A percentile compares a stretch with the other conserved stretches of the same genome.
Conservation (phyloP, 2,797 vertebrate species). For the Tamandua tetradactyla region DNA sequence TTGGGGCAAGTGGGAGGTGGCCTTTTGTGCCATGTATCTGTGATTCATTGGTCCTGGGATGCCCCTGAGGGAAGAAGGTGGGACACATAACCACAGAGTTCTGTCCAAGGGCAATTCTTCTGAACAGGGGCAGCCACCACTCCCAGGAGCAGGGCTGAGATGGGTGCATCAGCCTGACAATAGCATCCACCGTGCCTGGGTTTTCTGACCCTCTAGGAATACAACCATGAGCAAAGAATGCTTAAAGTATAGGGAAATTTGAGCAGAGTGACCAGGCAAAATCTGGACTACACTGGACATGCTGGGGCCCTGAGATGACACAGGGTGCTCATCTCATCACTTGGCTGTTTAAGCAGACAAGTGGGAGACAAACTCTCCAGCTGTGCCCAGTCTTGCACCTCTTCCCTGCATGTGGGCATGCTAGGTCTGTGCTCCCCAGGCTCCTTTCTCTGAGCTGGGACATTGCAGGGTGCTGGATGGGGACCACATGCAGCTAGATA, state of each 20-base stretch:
- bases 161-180: background rate
- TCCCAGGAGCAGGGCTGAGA: background rate
- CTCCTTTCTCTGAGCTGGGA: background rate
- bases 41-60: background rate
- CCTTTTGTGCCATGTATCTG: background rate
- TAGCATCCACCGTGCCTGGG: rapidly evolving
- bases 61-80: background rate
- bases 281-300: background rate
- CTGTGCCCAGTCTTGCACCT: background rate
- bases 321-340: background rate
- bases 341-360: background rate
- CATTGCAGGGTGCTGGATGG: background rate
- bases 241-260: rapidly evolving
- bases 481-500: background rate
- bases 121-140: background rate
- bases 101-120: background rate
- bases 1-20: too few relatives aligned
- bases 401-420: too few relatives aligned
- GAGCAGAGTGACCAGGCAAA: background rate
- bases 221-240: background rate
- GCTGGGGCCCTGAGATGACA: too few relatives aligned
- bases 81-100: background rate
- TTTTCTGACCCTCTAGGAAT: background rate
- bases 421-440: background rate
- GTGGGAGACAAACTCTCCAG: background rate